phyloP scores from a whole-genome alignment of 2,113 vertebrate genomes.

The Fregetta grallaria region DNA sequence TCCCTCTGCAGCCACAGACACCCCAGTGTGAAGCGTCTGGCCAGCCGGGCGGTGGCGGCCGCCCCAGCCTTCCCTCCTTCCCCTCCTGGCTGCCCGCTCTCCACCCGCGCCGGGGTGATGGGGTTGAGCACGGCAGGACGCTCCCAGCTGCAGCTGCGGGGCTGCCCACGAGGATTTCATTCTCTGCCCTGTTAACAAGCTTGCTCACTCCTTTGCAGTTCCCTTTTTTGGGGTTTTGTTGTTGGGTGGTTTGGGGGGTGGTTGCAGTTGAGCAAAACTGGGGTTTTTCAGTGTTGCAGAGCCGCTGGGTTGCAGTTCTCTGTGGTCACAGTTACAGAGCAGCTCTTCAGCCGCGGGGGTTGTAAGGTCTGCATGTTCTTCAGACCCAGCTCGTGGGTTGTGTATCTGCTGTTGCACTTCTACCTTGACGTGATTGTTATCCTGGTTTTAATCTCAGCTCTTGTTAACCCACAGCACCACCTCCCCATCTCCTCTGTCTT shows the following conservation, averaged over 20 bases:
- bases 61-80: background rate
- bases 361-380: background rate
- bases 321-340: background rate
- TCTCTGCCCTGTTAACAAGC: background rate
- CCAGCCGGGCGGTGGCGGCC: accelerated
- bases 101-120: accelerated
- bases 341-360: background rate
- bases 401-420: background rate
- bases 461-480: background rate
- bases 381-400: background rate
- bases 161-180: background rate
- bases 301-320: background rate
- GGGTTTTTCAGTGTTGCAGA: background rate
- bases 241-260: background rate
- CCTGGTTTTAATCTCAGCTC: background rate
- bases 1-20: background rate
- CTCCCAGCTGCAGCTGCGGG: background rate
- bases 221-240: background rate
- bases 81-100: background rate
- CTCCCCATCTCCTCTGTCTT: background rate
- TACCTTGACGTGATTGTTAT: background rate
- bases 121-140: background rate
- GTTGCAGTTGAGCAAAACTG: background rate
- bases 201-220: background rate
- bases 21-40: background rate